Evolutionary conservation across 2,888 invertebrate species (phyloP), one percentile per base, ranked within the genome.

Genomic region (Griposia aprilina): DNA sequence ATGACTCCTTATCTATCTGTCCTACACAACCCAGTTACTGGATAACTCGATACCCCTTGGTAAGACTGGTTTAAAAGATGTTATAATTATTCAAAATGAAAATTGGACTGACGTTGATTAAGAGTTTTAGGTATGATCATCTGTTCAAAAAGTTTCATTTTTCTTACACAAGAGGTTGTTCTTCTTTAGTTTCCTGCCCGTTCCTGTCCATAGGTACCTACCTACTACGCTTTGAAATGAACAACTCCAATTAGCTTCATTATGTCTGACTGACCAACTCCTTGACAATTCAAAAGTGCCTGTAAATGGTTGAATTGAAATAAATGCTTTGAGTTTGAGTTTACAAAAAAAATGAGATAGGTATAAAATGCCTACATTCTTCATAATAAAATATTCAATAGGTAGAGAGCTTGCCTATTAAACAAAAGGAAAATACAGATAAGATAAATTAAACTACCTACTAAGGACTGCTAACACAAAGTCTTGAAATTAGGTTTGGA

Each of bases 371-470:
- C 4, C 23, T n/a, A 50, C 23, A 13, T 17, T 62, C 11, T 20
- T 70, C 3, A 11, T 41, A 23, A 7, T 20, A 62, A 66, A 57
- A 67, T 41, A 30, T 41, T 36, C 41, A 30, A 45, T 17, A 23
- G 20, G 45, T 13, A 48, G 11, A 59, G 5, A 67, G 30, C 2
- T 63, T 79, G n/a, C 5, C n/a, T 55, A 15, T 23, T 13, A 68
- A 41, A 69, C 45, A 66, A 66, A 65, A 36, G 48, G 0, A 52
- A 10, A 26, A 52, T 17, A 57, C 23, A 65, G 26, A 52, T 45
- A 55, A 55, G 45, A 81, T n/a, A 68, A 48, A 48, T 74, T 26
- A 41, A 59, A 71, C 71, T n/a, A n/a, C n/a, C n/a, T n/a, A n/a
- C 36, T 3, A 41, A 59, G 0, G n/a, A 48, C 57, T 45, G 26